Evolutionary conservation across 2,888 invertebrate species (phyloP).

Genomic region (Agrilus mali): DNA sequence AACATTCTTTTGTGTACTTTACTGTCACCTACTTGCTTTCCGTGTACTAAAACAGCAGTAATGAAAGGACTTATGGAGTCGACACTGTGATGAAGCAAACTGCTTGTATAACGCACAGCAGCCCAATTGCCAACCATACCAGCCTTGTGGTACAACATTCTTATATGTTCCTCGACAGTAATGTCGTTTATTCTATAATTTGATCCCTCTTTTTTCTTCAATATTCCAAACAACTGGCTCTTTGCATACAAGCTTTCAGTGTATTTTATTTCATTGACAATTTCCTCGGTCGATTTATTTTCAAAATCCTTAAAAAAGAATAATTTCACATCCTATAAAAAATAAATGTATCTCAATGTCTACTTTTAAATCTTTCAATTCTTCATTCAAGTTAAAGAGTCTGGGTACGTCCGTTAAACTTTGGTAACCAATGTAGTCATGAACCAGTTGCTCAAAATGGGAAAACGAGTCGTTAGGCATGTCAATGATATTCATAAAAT

Average conservation of each 20-base stretch:
- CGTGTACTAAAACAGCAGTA: conserved; percentile 93
- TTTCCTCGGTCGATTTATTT: conserved; percentile 56
- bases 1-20: conserved; percentile 1
- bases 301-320: conserved; percentile 40
- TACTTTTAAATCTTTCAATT: conserved; percentile 32
- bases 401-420: conserved; percentile 90
- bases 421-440: conserved; percentile 89
- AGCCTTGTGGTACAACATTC: conserved; percentile 66
- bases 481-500: conserved; percentile 82
- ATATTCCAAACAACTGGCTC: conserved; percentile 72
- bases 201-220: conserved; percentile 70
- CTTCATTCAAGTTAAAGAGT: conserved; percentile 61
- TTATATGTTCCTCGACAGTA: conserved; percentile 55
- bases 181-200: conserved; percentile 55
- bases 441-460: conserved; percentile 79
- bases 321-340: neutral
- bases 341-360: conserved; percentile 17
- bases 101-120: conserved; percentile 90
- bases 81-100: conserved; percentile 84
- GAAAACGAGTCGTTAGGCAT: conserved; percentile 58
- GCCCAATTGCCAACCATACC: conserved; percentile 81
- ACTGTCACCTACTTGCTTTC: conserved; percentile 66
- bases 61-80: conserved; percentile 98
- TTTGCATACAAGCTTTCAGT: conserved; percentile 65
- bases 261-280: conserved; percentile 56